These are phyloP conservation scores for Carcharodon carcharias DNA, from an alignment of 2,797 vertebrate genomes.

Conservation along the genomic window DNA sequence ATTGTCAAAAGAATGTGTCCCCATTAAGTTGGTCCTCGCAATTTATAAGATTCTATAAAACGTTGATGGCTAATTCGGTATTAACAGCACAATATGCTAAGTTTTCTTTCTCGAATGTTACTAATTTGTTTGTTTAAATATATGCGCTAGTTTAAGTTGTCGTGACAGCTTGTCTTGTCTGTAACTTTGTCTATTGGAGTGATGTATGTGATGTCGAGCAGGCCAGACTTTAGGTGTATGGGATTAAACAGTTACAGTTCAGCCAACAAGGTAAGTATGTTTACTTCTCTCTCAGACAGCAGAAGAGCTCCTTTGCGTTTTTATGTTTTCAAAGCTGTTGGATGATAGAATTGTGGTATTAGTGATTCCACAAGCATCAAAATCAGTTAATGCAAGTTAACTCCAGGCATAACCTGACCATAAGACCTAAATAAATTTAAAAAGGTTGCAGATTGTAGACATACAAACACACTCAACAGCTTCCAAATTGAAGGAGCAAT, in stretches of 20 bases:
- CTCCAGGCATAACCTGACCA: not conserved
- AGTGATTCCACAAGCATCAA: not conserved
- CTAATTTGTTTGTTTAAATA: not conserved
- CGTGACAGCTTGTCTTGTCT: not conserved
- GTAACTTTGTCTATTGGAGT: not conserved
- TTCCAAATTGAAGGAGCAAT: not conserved
- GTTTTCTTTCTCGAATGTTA: not conserved
- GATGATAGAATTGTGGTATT: not conserved
- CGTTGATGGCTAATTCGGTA: not conserved
- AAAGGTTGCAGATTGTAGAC: not conserved
- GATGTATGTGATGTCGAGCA: not conserved
- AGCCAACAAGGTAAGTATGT: not conserved
- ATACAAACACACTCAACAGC: not conserved
- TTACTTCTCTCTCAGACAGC: not conserved
- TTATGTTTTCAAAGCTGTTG: not conserved
- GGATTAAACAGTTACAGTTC: not conserved
- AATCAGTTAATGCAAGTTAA: not conserved
- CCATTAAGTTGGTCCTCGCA: not conserved
- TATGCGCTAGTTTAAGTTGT: not conserved
- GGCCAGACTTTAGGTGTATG: not conserved
- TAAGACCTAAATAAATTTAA: not conserved
- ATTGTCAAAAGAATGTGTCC: not conserved
- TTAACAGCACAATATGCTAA: not conserved
- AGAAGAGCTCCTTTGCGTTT: not conserved
- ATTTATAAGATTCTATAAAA: no score